These are phyloP conservation scores for Anguilla japonica DNA, from an alignment of 2,113 vertebrate species.

Conservation along the genomic window DNA sequence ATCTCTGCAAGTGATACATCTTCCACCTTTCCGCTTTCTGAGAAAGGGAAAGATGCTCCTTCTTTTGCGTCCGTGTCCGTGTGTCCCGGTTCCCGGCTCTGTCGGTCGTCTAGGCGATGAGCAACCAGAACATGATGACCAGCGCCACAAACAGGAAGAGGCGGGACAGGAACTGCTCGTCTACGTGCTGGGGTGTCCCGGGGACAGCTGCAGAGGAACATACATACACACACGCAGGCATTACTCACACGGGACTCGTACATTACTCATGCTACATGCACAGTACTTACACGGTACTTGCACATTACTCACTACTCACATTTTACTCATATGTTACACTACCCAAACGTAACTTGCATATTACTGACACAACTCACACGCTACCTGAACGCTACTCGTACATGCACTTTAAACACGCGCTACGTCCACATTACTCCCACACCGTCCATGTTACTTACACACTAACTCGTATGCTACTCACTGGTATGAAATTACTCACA, in stretches of 20 bases:
- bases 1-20: not conserved
- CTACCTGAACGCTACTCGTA: no score
- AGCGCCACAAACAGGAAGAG: conserved; percentile 97
- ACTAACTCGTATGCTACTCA: not conserved
- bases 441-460: not conserved
- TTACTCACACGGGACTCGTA: not conserved
- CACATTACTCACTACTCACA: not conserved
- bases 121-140: conserved; percentile 98
- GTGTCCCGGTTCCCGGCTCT: not conserved
- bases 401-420: no score
- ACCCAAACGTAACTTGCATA: no score
- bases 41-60: not conserved
- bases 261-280: not conserved
- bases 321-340: no score
- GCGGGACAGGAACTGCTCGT: conserved; percentile 96
- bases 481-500: not conserved
- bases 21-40: not conserved
- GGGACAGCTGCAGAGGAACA: conserved; percentile 77
- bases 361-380: not conserved
- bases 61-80: not conserved
- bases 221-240: no score
- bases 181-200: conserved; percentile 92
- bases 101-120: conserved; percentile 79
- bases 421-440: no score
- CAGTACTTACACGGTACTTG: no score